These are phyloP conservation scores for Scaptomyza graminum DNA, from an alignment of 1,140 invertebrate genomes.

Conservation along the genomic window DNA sequence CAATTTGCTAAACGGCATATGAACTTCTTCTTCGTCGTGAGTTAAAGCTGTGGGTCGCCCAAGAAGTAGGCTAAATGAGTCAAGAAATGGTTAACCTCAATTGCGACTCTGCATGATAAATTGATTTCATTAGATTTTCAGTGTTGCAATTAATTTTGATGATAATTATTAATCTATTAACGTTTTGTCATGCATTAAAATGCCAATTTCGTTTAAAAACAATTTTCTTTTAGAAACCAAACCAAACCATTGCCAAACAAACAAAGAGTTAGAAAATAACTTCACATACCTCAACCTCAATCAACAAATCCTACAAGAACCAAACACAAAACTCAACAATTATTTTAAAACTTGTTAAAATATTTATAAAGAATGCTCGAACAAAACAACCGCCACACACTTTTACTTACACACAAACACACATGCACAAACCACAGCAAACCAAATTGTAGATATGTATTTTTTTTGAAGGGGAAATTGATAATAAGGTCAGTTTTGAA, in stretches of 20 bases:
- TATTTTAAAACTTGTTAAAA: neutral
- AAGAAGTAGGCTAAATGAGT: neutral
- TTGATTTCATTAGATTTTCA: neutral
- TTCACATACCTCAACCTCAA: conserved; percentile 40
- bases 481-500: conserved; percentile 2
- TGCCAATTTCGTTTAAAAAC: too few species aligned
- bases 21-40: conserved; percentile 17
- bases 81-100: too few species aligned
- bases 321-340: conserved; percentile 15
- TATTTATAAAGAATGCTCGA: neutral
- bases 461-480: neutral
- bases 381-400: conserved; percentile 17
- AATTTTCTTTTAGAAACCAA: neutral
- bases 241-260: conserved; percentile 3
- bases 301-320: conserved; percentile 28
- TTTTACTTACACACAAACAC: conserved; percentile 5
- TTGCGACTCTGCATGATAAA: neutral
- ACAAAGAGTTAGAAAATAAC: conserved; percentile 7
- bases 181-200: neutral
- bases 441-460: conserved; percentile 6
- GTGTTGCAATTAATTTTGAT: too few species aligned
- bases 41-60: conserved; percentile 12
- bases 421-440: conserved; percentile 13
- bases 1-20: conserved; percentile 52
- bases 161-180: neutral